A percentile compares a stretch with the other conserved stretches of the same genome.
These are phyloP conservation scores for Sciurus carolinensis DNA, from an alignment of 2,797 vertebrate genomes.

Conservation along the genomic window DNA sequence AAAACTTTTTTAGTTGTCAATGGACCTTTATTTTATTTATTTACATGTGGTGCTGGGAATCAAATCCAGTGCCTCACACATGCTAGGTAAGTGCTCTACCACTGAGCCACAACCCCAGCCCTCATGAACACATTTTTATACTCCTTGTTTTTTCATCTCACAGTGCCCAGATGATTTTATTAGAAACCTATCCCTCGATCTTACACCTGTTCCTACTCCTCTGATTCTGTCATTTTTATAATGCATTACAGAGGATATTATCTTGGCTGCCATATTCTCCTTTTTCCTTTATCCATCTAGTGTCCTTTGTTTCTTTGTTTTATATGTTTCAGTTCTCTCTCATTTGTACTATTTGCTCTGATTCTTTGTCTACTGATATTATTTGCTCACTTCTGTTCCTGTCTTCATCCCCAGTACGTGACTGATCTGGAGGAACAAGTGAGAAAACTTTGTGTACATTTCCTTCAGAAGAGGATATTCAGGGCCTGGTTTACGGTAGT, in stretches of 20 bases:
- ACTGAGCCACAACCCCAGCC: too few species aligned
- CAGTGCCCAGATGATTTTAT: not conserved
- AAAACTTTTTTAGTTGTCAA: too few species aligned
- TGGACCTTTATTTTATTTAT: too few species aligned
- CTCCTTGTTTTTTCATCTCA: not conserved
- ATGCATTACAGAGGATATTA: not conserved
- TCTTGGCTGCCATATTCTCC: not conserved
- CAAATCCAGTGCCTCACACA: too few species aligned
- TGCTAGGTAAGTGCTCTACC: too few species aligned
- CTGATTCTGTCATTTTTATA: not conserved
- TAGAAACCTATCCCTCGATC: not conserved
- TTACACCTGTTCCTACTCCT: not conserved
- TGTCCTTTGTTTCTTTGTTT: not conserved
- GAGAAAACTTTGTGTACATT: slow-evolving; percentile 81
- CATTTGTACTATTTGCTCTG: not conserved
- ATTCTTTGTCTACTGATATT: slow-evolving; percentile 5
- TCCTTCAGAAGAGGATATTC: slow-evolving; percentile 91
- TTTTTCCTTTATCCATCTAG: not conserved
- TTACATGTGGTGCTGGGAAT: too few species aligned
- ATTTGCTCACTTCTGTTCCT: slow-evolving; percentile 16
- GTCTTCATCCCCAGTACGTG: slow-evolving; percentile 52
- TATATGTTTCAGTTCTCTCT: not conserved
- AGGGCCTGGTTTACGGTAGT: slow-evolving; percentile 89
- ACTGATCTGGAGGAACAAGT: slow-evolving; percentile 88
- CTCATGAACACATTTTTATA: slow-evolving; percentile 4